Base-by-base conservation (phyloP, 2,888 invertebrate species). In the Synanthedon tipuliformis region DNA sequence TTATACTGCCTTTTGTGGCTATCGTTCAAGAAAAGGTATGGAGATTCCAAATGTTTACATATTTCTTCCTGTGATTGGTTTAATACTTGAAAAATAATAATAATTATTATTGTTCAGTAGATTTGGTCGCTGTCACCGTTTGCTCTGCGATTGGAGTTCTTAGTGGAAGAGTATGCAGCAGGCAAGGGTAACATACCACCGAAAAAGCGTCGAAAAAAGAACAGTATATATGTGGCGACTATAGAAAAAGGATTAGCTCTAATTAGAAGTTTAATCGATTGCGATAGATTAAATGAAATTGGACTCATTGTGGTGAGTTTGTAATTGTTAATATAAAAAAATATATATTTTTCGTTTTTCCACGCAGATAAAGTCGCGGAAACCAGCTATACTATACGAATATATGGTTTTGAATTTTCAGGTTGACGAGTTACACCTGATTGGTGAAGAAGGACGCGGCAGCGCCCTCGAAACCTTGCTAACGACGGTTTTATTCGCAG, bases 11-110 rank as follows among this genome's bases (percentile, higher is more conserved):
- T 0, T 99, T 94, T 88, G 96, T 99, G 12, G 95, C 98, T 5
- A 94, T 99, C 66, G 99, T 98, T 0, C 98, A 99, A 75, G 99
- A 99, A 84, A 99, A 99, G 90, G 96, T 96, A 68, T 62, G 60
- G 5, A 34, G 27, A 7, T 34, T 5, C 7, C 8, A 34, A 34
- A 34, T 34, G 8, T 8, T 3, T 34, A 8, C 27, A n/a, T 34
- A 41, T 15, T 45, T 48, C 15, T 12, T 34, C 16, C 12, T 52
- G 7, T 48, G 15, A 13, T 12, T 13, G 23, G 34, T 27, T 50
- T 13, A 10, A 13, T 7, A 13, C 0, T n/a, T 45, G 15, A 3
- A 45, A 45, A n/a, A 45, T 12, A 41, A 34, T 34, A 34, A 34
- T 34, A 34, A n/a, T 2, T 34, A 34, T 10, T 10, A 34, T 34